Base-by-base conservation (phyloP, 2,888 invertebrate species). In the Neuroscelio doddi region DNA sequence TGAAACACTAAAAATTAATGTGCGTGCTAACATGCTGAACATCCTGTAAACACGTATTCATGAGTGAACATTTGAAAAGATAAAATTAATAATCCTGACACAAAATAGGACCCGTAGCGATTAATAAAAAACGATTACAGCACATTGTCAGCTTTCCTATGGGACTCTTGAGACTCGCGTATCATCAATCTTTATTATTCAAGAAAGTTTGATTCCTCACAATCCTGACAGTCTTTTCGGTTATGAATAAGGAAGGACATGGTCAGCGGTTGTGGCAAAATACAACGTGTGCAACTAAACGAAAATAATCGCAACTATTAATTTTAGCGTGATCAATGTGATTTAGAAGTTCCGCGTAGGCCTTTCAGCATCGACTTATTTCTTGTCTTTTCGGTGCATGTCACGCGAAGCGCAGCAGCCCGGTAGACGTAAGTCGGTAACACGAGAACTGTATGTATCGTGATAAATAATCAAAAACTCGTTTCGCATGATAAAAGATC, bases 401-500 rank as follows among this genome's bases (percentile, higher is more conserved):
- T 9, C 4, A 5, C 21, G 39, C 17, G 39, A 10, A 15, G 24
- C 29, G 16, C 16, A 29, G 29, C 29, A 30, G 17, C 29, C n/a
- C n/a, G n/a, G n/a, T n/a, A n/a, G n/a, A n/a, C n/a, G n/a, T n/a
- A n/a, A n/a, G n/a, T n/a, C n/a, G n/a, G n/a, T n/a, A n/a, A n/a
- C n/a, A n/a, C 45, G 45, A 44, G 36, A 47, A 15, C 16, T 32
- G 42, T 46, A 32, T 39, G 52, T 42, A 53, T 52, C 50, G 44
- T 52, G 65, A 65, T 65, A 61, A 56, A 65, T 65, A 65, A 65
- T 61, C 52, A 52, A 52, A 57, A 65, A 65, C 59, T 65, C 49
- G 65, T 65, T 61, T 65, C 45, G 26, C 49, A 29, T 57, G 61
- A 65, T 65, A 65, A 61, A 61, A 61, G 65, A 61, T 65, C 41